These are phyloP conservation scores for Ditylenchus weischeri DNA, from an alignment of 2,888 invertebrate species.

Conservation along the genomic window DNA sequence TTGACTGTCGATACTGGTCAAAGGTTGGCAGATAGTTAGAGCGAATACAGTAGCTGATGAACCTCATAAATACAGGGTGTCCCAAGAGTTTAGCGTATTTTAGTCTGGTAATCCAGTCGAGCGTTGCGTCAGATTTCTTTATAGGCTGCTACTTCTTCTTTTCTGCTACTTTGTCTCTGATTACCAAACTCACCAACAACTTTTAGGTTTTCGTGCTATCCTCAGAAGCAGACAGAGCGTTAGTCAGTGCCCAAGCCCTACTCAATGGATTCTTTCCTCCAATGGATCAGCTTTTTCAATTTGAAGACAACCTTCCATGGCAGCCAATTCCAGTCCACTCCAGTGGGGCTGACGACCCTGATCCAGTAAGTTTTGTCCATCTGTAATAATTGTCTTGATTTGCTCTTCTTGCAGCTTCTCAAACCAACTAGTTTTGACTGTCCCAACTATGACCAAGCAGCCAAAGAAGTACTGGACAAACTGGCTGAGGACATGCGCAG, in stretches of 20 bases:
- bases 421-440: slow-evolving; percentile 38
- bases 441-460: slow-evolving; percentile 29
- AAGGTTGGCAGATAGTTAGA: too few species aligned
- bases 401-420: slow-evolving; percentile 25
- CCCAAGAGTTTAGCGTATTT: too few species aligned
- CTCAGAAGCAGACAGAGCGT: slow-evolving; percentile 59
- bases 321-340: slow-evolving; percentile 49
- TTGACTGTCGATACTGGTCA: too few species aligned
- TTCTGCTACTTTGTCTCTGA: too few species aligned
- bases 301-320: slow-evolving; percentile 33
- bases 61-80: too few species aligned
- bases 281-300: slow-evolving; percentile 18
- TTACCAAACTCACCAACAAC: too few species aligned
- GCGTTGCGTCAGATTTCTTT: too few species aligned
- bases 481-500: slow-evolving; percentile 16
- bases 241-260: slow-evolving; percentile 79
- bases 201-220: slow-evolving; percentile 57
- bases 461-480: slow-evolving; percentile 10
- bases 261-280: slow-evolving; percentile 73
- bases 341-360: slow-evolving; percentile 28
- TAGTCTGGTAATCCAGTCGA: too few species aligned
- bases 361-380: slow-evolving; percentile 39
- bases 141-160: too few species aligned
- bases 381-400: not conserved
- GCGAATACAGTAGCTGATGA: too few species aligned